Base-by-base conservation (phyloP, 2,797 vertebrate species). In the Dendrocincla tyrannina region DNA sequence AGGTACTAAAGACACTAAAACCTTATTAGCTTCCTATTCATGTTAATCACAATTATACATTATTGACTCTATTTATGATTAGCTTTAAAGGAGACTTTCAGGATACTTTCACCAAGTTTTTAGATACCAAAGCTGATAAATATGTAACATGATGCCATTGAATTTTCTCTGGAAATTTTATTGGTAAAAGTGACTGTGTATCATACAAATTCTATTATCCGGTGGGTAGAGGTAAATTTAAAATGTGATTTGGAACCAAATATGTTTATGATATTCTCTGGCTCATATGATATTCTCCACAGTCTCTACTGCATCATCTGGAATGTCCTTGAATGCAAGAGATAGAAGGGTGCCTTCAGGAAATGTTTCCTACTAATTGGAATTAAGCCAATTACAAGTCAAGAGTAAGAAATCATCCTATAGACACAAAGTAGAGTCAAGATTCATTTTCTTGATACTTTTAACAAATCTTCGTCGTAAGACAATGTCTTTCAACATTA, bases 161-260 rank as follows among this genome's bases (percentile, higher is more conserved):
- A 81, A 50, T 58, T 70, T 85, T 72, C 35, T 52, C 74, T 63
- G 55, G 50, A 72, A 75, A 60, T 76, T 17, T 83, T 59, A 63
- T 8, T 56, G 49, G 18, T 63, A 72, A 58, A 41, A 67, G 44
- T 13, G 16, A 79, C 7, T 68, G 12, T 15, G 18, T 47, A 73
- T 56, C 32, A 47, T 22, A 28, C 22, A 69, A 89, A 91, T 86
- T 85, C n/a, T 69, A 66, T 82, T 86, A 90, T 8, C 19, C 28
- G 80, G 30, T 5, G 73, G 49, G 73, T 5, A 46, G 5, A 88
- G 16, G 11, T 68, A 81, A 88, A 91, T 78, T 63, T 39, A 83
- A 92, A 89, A 90, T 66, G 35, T 19, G 30, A 93, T 77, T 83
- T 89, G 75, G 52, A 92, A 83, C 27, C 39, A 91, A 46, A 78